Percentiles rank a stretch among this genome's conserved stretches.
These are phyloP conservation scores for Tupaia chinensis DNA, from an alignment of 2,113 vertebrate species.

Conservation along the genomic window DNA sequence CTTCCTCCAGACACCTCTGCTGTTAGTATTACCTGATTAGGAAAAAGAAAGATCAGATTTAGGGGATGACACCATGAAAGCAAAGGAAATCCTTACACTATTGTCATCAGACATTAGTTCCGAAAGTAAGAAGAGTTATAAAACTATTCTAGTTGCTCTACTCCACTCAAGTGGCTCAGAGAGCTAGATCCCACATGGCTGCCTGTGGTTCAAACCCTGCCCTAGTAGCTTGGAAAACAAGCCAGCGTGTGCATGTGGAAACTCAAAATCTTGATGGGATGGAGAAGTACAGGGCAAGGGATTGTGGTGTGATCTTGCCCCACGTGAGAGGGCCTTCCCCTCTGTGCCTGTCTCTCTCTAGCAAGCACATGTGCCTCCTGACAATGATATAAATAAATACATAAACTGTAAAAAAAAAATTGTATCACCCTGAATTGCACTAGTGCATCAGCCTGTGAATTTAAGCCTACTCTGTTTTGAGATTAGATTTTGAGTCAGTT, in stretches of 20 bases:
- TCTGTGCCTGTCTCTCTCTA: too few relatives aligned
- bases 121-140: constrained; percentile 9
- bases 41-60: constrained; percentile 47
- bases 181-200: too few relatives aligned
- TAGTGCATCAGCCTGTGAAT: neutral
- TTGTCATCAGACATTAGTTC: neutral
- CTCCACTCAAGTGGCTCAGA: neutral
- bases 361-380: too few relatives aligned
- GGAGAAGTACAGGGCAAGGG: too few relatives aligned
- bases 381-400: too few relatives aligned
- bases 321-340: too few relatives aligned
- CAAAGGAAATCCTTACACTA: neutral
- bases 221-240: too few relatives aligned
- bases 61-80: neutral
- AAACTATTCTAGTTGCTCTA: neutral
- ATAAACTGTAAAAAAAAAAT: too few relatives aligned
- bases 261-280: too few relatives aligned
- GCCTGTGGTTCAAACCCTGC: too few relatives aligned
- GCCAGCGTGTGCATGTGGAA: too few relatives aligned
- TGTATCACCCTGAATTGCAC: neutral
- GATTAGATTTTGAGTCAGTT: neutral
- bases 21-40: constrained; percentile 93
- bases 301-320: too few relatives aligned
- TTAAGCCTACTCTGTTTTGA: neutral
- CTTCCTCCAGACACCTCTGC: constrained; percentile 91